These are phyloP conservation scores for Sebastes vulpes DNA, from an alignment of 2,797 vertebrate species.

Conservation along the genomic window DNA sequence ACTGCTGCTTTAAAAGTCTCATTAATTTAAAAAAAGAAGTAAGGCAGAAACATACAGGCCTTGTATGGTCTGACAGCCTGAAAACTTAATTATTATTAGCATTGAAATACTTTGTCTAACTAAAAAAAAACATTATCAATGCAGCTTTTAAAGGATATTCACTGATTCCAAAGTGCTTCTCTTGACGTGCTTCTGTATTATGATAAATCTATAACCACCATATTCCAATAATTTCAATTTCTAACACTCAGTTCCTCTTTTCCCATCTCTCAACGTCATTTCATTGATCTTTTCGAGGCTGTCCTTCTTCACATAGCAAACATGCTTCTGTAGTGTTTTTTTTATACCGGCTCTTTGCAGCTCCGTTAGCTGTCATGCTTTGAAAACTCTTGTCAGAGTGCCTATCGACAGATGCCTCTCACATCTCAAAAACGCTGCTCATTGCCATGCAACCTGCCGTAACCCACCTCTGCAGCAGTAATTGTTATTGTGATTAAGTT, in stretches of 20 bases:
- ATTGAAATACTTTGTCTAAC: background rate
- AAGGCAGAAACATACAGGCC: background rate
- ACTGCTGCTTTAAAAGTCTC: background rate
- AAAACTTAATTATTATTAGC: background rate
- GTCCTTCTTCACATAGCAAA: background rate
- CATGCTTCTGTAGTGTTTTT: background rate
- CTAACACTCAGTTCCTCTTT: background rate
- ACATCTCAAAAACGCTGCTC: background rate
- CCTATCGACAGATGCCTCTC: constrained; percentile 16
- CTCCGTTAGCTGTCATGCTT: background rate
- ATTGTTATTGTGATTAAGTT: constrained; percentile 14
- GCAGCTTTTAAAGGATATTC: background rate
- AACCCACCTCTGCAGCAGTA: constrained; percentile 14
- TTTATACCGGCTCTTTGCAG: background rate
- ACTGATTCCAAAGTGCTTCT: background rate
- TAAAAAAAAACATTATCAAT: background rate
- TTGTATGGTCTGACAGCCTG: background rate
- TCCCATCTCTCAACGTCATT: background rate
- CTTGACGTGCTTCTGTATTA: background rate
- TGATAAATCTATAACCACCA: background rate
- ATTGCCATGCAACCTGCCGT: constrained; percentile 42
- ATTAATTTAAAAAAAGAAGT: background rate
- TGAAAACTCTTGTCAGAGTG: constrained; percentile 11
- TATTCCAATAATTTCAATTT: background rate
- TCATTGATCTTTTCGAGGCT: background rate